A percentile compares a stretch with the other conserved stretches of the same genome.
Conservation (phyloP, 2,888 invertebrate genomes). For the Agrotis exclamationis region DNA sequence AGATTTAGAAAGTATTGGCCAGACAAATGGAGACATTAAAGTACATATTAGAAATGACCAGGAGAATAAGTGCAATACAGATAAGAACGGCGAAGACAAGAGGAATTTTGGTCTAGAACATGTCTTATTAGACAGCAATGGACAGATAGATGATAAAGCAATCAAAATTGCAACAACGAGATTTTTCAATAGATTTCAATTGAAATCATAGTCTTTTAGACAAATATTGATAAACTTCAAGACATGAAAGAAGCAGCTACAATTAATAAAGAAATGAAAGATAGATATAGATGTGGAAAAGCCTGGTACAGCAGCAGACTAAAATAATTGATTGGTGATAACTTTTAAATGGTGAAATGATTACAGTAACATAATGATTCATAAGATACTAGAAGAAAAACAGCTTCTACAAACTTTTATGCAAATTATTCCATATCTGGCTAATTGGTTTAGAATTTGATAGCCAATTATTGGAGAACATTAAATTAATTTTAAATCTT, state of each 20-base stretch:
- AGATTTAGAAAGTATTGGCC: no score
- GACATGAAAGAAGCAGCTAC: background rate
- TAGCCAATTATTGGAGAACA: constrained; percentile 47
- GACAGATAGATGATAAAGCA: background rate
- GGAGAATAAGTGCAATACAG: no score
- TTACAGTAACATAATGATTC: constrained; percentile 15
- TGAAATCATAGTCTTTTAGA: no score
- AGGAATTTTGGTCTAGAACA: no score
- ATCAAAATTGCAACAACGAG: no score
- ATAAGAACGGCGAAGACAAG: no score
- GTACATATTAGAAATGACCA: no score
- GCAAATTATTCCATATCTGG: constrained; percentile 48
- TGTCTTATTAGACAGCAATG: background rate
- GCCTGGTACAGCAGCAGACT: background rate
- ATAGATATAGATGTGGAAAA: background rate
- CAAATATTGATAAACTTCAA: no score
- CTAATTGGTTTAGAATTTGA: constrained; percentile 53
- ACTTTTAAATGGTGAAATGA: background rate
- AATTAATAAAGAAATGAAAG: background rate
- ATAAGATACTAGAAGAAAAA: background rate
- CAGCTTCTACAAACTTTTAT: constrained; percentile 21
- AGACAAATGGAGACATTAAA: no score
- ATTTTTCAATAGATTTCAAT: background rate
- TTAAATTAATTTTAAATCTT: constrained; percentile 53
- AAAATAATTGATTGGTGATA: background rate